Conservation (phyloP, 1,140 invertebrate genomes). For the Megalopta genalis region DNA sequence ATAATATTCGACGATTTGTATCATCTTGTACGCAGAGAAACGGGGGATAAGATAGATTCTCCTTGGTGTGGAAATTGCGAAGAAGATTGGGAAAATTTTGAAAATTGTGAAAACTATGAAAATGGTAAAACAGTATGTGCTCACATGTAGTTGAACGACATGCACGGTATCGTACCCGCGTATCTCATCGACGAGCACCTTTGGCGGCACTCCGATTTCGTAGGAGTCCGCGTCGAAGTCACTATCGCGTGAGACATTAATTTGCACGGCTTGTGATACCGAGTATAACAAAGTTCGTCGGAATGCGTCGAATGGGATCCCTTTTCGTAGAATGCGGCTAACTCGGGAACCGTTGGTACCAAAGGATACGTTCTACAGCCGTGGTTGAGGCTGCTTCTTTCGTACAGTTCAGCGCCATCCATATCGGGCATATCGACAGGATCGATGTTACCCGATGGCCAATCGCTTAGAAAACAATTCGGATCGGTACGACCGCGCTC, state of each 20-base stretch:
- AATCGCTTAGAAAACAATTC: conserved; percentile 86
- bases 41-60: neutral
- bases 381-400: conserved; percentile 88
- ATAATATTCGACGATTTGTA: neutral
- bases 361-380: conserved; percentile 82
- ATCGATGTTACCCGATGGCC: conserved; percentile 84
- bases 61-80: no score
- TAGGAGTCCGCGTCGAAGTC: conserved; percentile 82
- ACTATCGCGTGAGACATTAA: conserved; percentile 84
- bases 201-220: conserved; percentile 85
- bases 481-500: conserved; percentile 77
- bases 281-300: conserved; percentile 86
- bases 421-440: conserved; percentile 80
- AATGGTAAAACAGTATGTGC: conserved; percentile 5
- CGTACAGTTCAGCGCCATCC: conserved; percentile 86
- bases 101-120: no score
- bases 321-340: neutral
- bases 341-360: neutral
- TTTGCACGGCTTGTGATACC: conserved; percentile 85
- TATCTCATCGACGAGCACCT: conserved; percentile 83
- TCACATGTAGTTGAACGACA: conserved; percentile 85
- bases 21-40: neutral
- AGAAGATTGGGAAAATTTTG: no score
- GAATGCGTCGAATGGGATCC: no score
- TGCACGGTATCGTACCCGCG: conserved; percentile 83